Conservation (phyloP, 2,113 vertebrate species). For the Barbus barbus region DNA sequence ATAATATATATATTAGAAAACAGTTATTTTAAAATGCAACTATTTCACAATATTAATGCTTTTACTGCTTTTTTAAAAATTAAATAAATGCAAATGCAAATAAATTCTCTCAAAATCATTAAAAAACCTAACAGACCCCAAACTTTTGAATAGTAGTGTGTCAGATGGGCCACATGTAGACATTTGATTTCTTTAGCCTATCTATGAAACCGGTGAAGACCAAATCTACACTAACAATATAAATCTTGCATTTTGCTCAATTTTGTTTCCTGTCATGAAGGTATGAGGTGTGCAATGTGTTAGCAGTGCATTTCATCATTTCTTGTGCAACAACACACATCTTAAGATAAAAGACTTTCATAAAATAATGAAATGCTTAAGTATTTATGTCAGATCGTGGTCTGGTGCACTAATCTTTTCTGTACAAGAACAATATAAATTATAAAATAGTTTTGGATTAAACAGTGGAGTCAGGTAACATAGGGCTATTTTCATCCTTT, state of each 20-base stretch:
- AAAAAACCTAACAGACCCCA: not conserved
- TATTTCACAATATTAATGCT: too few species aligned
- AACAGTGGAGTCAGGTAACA: not conserved
- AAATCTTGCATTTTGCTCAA: not conserved
- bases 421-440: not conserved
- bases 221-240: not conserved
- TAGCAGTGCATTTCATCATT: not conserved
- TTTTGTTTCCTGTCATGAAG: not conserved
- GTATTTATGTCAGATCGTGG: not conserved
- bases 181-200: too few species aligned
- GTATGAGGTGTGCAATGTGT: not conserved
- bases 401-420: not conserved
- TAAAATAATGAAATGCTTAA: not conserved
- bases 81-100: too few species aligned
- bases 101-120: too few species aligned
- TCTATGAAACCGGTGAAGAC: not conserved
- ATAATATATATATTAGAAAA: too few species aligned
- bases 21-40: too few species aligned
- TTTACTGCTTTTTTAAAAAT: too few species aligned
- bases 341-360: not conserved
- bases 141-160: not conserved
- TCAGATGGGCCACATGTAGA: not conserved
- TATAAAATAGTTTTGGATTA: not conserved
- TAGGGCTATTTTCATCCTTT: not conserved
- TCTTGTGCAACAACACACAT: not conserved